Conservation (phyloP, 2,888 invertebrate genomes). For the Corbicula japonica region DNA sequence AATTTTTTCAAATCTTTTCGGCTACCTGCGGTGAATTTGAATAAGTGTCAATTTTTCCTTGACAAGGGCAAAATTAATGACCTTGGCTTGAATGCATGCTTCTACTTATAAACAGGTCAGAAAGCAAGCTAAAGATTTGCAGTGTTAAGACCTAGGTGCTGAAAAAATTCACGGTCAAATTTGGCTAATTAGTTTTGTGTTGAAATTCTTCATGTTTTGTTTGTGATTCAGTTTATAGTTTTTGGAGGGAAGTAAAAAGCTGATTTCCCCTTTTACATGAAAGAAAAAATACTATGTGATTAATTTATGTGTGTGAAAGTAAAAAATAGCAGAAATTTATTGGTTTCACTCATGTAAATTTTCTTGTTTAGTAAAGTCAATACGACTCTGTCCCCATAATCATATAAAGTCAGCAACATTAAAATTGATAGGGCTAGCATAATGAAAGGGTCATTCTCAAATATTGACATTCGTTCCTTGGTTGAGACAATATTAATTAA, state of each 20-base stretch:
- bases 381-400: too few relatives aligned
- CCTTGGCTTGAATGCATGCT: constrained; percentile 28
- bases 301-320: not conserved
- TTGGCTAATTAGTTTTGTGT: constrained; percentile 12
- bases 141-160: constrained; percentile 16
- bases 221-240: too few relatives aligned
- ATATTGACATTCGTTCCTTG: constrained; percentile 32
- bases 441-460: constrained; percentile 15
- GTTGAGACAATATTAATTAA: constrained; percentile 52
- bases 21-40: constrained; percentile 25
- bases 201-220: not conserved
- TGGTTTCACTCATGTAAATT: constrained; percentile 1
- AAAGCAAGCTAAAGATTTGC: constrained; percentile 4
- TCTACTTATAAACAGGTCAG: constrained; percentile 5
- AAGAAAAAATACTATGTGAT: too few relatives aligned
- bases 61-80: constrained; percentile 46
- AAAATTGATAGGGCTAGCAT: not conserved
- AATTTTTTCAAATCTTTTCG: constrained; percentile 19
- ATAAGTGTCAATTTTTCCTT: constrained; percentile 47
- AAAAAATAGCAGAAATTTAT: not conserved
- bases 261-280: too few relatives aligned
- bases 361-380: constrained; percentile 1
- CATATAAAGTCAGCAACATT: not conserved
- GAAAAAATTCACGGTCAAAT: constrained; percentile 8
- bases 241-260: too few relatives aligned